Percentiles rank a stretch among this genome's conserved stretches.
Evolutionary conservation across 2,797 vertebrate species (phyloP).

Genomic region (Poeciliopsis infans): DNA sequence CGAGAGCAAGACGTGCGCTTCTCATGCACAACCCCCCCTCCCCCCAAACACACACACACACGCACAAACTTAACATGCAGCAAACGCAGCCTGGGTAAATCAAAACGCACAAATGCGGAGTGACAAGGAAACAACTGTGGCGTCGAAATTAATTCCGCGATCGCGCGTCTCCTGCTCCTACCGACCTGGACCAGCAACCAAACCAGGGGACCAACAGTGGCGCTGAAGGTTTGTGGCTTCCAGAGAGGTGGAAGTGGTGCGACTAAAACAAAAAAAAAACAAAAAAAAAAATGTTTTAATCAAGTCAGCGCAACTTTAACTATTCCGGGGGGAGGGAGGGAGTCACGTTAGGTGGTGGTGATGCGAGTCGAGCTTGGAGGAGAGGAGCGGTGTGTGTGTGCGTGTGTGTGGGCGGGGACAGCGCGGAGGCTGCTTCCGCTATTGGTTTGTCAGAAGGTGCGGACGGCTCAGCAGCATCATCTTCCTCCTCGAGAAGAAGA

Average conservation of each 20-base stretch:
- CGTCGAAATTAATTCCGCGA: constrained; percentile 50
- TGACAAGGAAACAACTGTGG: constrained; percentile 62
- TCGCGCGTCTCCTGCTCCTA: constrained; percentile 19
- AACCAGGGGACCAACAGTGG: constrained; percentile 18
- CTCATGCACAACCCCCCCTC: constrained; percentile 12
- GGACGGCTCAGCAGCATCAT: constrained; percentile 51
- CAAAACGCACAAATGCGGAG: constrained; percentile 40
- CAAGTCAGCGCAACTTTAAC: constrained; percentile 27
- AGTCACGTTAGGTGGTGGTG: background rate
- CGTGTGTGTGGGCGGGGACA: constrained; percentile 54
- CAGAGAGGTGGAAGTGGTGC: background rate
- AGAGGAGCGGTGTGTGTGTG: constrained; percentile 4
- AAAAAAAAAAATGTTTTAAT: background rate
- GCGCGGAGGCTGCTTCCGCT: constrained; percentile 44
- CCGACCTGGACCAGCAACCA: constrained; percentile 20
- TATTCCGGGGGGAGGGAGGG: background rate
- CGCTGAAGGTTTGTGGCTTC: constrained; percentile 1
- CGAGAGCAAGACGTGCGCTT: constrained; percentile 36
- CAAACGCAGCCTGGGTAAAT: constrained; percentile 14
- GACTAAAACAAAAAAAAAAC: background rate
- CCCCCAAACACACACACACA: too few species aligned
- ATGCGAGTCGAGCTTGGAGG: background rate
- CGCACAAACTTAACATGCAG: constrained; percentile 1
- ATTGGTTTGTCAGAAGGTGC: constrained; percentile 26
- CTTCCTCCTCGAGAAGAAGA: constrained; percentile 28